phyloP scores from a whole-genome alignment of 1,140 invertebrate species.

The Sarcophaga peregrina region DNA sequence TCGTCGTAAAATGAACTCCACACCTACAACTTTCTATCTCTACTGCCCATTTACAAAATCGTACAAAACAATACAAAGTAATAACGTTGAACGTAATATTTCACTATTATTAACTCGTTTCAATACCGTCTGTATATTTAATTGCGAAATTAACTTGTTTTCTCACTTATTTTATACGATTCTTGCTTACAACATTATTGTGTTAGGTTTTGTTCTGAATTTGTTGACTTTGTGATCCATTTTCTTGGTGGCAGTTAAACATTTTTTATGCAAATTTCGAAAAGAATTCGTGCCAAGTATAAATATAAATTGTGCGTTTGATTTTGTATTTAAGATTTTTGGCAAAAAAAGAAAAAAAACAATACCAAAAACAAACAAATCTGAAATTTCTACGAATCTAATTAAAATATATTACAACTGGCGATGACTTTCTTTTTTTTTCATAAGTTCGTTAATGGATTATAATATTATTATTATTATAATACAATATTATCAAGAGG shows the following conservation, averaged over 20 bases:
- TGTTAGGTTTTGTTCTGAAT: not conserved
- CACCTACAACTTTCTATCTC: too few relatives aligned
- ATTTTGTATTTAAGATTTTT: not conserved
- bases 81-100: too few relatives aligned
- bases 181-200: not conserved
- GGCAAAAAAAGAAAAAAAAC: not conserved
- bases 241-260: not conserved
- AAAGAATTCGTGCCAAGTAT: slow-evolving; percentile 10
- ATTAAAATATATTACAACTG: not conserved
- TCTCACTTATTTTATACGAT: not conserved
- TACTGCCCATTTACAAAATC: too few relatives aligned
- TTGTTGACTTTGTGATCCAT: not conserved
- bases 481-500: too few relatives aligned
- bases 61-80: too few relatives aligned
- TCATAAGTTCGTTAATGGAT: not conserved
- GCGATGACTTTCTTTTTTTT: too few relatives aligned
- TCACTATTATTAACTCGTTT: not conserved
- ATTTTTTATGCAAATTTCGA: slow-evolving; percentile 10
- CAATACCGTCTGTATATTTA: not conserved
- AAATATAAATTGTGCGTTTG: slow-evolving; percentile 7
- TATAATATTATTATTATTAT: not conserved
- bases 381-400: not conserved
- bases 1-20: too few relatives aligned
- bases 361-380: not conserved
- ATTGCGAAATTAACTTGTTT: not conserved